A percentile compares a stretch with the other conserved stretches of the same genome.
Evolutionary conservation across 2,113 vertebrate genomes (phyloP).

Genomic region (Alexandromys fortis): DNA sequence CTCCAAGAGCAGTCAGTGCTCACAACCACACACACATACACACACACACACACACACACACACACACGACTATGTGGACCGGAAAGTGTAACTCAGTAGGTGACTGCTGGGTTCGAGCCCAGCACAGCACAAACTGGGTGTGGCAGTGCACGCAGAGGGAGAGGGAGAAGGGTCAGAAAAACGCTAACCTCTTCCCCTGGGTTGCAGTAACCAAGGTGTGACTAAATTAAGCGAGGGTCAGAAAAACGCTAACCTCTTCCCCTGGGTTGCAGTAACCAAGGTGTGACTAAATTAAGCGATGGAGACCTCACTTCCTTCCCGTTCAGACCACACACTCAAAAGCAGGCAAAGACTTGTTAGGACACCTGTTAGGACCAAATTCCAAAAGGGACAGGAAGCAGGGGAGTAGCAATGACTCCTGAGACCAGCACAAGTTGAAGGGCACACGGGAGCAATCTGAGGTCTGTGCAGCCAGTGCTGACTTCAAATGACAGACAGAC

Average conservation of each 20-base stretch:
- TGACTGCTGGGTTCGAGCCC: neutral
- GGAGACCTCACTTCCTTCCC: conserved; percentile 56
- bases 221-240: conserved; percentile 36
- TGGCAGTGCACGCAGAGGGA: neutral
- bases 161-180: neutral
- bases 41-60: too few relatives aligned
- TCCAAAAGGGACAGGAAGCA: conserved; percentile 39
- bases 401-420: conserved; percentile 31
- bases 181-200: neutral
- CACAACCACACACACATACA: neutral
- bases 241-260: neutral
- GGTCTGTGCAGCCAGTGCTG: neutral
- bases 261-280: neutral
- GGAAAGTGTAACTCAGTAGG: neutral
- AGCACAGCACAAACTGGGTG: neutral
- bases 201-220: conserved; percentile 5
- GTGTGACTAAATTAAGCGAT: conserved; percentile 38
- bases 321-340: conserved; percentile 40
- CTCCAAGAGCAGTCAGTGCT: neutral
- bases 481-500: conserved; percentile 7
- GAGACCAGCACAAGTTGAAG: neutral
- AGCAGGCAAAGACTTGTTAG: conserved; percentile 16
- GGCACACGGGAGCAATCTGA: neutral
- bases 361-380: conserved; percentile 35
- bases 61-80: neutral